Base-by-base conservation (phyloP, 2,797 vertebrate genomes). In the Esox lucius region DNA sequence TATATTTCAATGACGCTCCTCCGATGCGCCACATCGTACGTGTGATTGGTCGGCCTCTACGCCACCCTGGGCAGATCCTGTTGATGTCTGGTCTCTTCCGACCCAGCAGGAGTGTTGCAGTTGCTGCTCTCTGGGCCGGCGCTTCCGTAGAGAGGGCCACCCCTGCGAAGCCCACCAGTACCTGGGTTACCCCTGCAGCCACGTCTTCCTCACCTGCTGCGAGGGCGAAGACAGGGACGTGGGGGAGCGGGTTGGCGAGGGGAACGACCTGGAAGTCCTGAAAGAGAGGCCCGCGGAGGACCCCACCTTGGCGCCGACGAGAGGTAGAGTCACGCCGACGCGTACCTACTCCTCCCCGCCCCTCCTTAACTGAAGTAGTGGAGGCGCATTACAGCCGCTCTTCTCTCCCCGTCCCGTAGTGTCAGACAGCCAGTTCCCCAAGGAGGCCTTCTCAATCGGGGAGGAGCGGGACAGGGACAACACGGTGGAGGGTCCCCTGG, bases 71-170 rank as follows among this genome's bases (percentile, higher is more conserved):
- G 35, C 7, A 35, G 35, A 7, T 39, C 35, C 35, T 3, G 3
- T 7, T 39, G 35, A 39, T 35, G 35, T 39, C 3, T 8, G 11
- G 42, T 4, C 11, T 49, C 48, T 74, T 49, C 80, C 61, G 78
- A 72, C 75, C 78, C 81, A 46, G 8, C 89, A 98, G 97, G 95
- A 97, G 88, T 98, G 97, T 91, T 98, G 97, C 5, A 93, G 94
- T 79, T 98, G 97, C 89, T 98, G 97, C 77, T 90, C 90, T 19
- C 86, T 98, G 85, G 97, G 97, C 13, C 91, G 97, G 77, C 92
- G 89, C 0, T 81, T 97, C 48, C 90, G 81, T 73, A 90, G 79
- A 0, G 95, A 95, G 74, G 94, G 93, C 5, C 92, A 92, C 17
- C 82, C 35, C 51, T 98, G 97, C 0, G 92, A 95, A 83, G 92